A percentile compares a stretch with the other conserved stretches of the same genome.
These are phyloP conservation scores for Silvanus unidentatus DNA, from an alignment of 2,888 invertebrate species.

Conservation along the genomic window DNA sequence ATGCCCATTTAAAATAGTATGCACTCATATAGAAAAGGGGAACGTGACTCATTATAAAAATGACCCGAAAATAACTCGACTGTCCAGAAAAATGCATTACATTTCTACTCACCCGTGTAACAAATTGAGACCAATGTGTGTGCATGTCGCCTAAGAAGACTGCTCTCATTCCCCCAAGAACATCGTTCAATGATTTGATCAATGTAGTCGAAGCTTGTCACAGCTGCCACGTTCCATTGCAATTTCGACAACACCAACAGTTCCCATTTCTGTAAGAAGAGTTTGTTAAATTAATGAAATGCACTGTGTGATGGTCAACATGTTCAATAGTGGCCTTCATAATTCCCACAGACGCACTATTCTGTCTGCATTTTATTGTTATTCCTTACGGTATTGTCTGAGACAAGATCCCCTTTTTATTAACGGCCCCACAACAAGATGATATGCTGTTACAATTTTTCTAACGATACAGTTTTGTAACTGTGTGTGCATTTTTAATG, in stretches of 20 bases:
- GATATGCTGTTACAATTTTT: no score
- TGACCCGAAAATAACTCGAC: neutral
- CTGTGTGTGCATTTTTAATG: no score
- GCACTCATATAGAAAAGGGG: neutral
- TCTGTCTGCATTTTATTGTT: no score
- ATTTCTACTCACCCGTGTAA: conserved; percentile 60
- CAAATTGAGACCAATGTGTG: conserved; percentile 72
- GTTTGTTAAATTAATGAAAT: no score
- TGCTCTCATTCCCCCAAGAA: conserved; percentile 55
- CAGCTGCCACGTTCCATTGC: conserved; percentile 73
- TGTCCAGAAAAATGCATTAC: neutral
- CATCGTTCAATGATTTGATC: conserved; percentile 69
- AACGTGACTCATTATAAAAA: neutral
- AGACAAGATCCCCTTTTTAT: conserved; percentile 2
- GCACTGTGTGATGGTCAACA: no score
- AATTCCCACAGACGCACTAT: no score
- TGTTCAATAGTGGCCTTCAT: no score
- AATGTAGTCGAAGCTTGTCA: conserved; percentile 77
- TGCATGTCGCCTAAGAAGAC: conserved; percentile 64
- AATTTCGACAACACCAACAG: conserved; percentile 67
- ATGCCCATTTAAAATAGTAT: neutral
- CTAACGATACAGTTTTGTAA: no score
- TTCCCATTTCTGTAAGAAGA: conserved; percentile 78
- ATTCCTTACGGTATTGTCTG: no score
- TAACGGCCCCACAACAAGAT: conserved; percentile 1